Evolutionary conservation across 2,888 invertebrate species (phyloP), one percentile per base, ranked within the genome.

Genomic region (Apotomis turbidana): DNA sequence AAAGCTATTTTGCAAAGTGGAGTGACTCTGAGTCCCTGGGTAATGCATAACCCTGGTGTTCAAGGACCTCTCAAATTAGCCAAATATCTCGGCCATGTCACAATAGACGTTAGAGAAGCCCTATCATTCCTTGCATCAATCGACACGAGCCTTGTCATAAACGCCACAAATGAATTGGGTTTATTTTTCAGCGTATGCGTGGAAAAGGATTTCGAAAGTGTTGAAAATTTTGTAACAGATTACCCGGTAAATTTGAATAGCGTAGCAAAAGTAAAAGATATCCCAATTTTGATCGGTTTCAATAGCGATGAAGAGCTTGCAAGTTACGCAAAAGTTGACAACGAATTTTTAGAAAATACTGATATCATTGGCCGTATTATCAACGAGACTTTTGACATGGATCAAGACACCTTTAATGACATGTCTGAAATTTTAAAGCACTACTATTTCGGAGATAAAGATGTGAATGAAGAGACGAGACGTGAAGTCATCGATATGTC

Each of bases 401-500:
- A 80, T 27, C 72, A 68, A 52, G 74, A 80, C 8, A 64, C 74
- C 55, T 71, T 79, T 36, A 71, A 71, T 8, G 74, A 76, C 67
- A 78, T 79, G 77, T 74, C 72, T 57, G 71, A 74, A 0, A 61
- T 77, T 5, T 71, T 82, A 6, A 71, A 73, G 9, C 75, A 78
- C 52, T 82, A 79, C 54, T 83, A 81, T 60, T 71, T 81, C 6
- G 79, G 79, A 13, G 78, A 80, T 44, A 74, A 78, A 54, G 68
- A 68, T 59, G 27, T 78, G 1, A 75, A 63, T 36, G 72, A 80
- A 44, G 80, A 84, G 5, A 70, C 81, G 0, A 77, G 78, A 75
- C 70, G 81, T 51, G 80, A 83, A 49, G 13, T 86, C 3, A 76
- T 76, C 5, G 83, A 87, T 60, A 82, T 85, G 70, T 61, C 72